These are phyloP conservation scores for Neosilurus hyrtlii DNA, from an alignment of 2,797 vertebrate genomes.

Conservation along the genomic window DNA sequence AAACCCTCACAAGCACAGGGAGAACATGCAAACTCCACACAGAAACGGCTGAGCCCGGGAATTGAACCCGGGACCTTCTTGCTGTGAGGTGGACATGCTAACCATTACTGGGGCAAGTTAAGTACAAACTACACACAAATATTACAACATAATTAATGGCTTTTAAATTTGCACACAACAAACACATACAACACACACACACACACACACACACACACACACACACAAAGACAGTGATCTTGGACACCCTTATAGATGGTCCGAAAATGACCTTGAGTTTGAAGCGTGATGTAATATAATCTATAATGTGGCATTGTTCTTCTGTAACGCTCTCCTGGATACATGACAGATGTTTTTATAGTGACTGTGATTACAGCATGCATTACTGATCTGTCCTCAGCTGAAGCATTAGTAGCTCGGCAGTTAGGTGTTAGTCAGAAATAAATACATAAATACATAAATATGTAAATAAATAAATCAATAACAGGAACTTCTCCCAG, in stretches of 20 bases:
- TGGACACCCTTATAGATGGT: constrained; percentile 84
- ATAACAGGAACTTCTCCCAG: constrained; percentile 80
- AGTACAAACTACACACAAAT: background rate
- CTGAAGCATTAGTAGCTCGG: constrained; percentile 80
- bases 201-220: constrained; percentile 52
- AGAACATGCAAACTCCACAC: too few species aligned
- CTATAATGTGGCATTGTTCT: background rate
- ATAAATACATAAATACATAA: constrained; percentile 31
- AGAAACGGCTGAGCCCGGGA: too few species aligned
- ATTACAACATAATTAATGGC: background rate
- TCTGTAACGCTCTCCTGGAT: background rate
- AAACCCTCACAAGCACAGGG: too few species aligned
- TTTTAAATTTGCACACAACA: constrained; percentile 18
- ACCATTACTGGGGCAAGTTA: background rate
- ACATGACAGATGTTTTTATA: too few species aligned
- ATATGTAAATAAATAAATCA: background rate
- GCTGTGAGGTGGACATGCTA: too few species aligned
- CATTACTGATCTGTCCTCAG: constrained; percentile 71
- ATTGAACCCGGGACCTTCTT: too few species aligned
- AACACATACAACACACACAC: constrained; percentile 49
- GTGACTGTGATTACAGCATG: constrained; percentile 62
- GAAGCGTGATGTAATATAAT: constrained; percentile 56
- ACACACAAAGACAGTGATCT: constrained; percentile 64
- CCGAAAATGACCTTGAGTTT: constrained; percentile 65
- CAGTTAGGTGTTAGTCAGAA: constrained; percentile 88